Evolutionary conservation across 2,113 vertebrate species (phyloP).

Genomic region (Cheilinus undulatus): DNA sequence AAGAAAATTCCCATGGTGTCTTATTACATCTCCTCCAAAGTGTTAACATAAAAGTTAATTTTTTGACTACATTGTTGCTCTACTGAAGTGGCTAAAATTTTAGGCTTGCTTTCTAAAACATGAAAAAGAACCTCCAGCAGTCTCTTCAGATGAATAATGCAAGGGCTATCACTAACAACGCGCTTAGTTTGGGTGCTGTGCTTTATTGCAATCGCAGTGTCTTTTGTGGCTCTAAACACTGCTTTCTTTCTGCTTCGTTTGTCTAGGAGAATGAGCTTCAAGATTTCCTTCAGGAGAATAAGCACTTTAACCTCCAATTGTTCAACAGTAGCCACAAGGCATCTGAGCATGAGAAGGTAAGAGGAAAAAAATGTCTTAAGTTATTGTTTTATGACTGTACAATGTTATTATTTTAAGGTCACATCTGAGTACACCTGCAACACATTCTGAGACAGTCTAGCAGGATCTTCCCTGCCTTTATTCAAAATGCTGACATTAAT

Average conservation of each 20-base stretch:
- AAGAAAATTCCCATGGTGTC: slow-evolving; percentile 12
- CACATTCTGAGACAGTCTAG: no score
- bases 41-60: background rate
- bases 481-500: no score
- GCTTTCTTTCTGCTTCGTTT: slow-evolving; percentile 49
- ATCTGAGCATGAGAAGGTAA: slow-evolving; percentile 88
- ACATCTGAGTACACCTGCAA: no score
- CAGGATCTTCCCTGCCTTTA: no score
- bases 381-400: background rate
- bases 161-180: slow-evolving; percentile 63
- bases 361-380: background rate
- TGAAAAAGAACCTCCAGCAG: slow-evolving; percentile 47
- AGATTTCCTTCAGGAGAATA: slow-evolving; percentile 83
- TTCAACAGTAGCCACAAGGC: slow-evolving; percentile 80
- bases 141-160: slow-evolving; percentile 73
- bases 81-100: slow-evolving; percentile 31
- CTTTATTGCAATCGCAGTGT: slow-evolving; percentile 41
- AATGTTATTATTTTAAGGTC: no score
- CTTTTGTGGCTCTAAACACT: slow-evolving; percentile 44
- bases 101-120: slow-evolving; percentile 40
- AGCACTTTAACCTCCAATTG: slow-evolving; percentile 83
- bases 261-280: slow-evolving; percentile 89
- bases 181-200: slow-evolving; percentile 40
- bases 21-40: slow-evolving; percentile 3
- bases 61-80: slow-evolving; percentile 22